Evolutionary conservation across 2,888 invertebrate species (phyloP), one percentile per base, ranked within the genome.

Genomic region (Caenorhabditis sp.): DNA sequence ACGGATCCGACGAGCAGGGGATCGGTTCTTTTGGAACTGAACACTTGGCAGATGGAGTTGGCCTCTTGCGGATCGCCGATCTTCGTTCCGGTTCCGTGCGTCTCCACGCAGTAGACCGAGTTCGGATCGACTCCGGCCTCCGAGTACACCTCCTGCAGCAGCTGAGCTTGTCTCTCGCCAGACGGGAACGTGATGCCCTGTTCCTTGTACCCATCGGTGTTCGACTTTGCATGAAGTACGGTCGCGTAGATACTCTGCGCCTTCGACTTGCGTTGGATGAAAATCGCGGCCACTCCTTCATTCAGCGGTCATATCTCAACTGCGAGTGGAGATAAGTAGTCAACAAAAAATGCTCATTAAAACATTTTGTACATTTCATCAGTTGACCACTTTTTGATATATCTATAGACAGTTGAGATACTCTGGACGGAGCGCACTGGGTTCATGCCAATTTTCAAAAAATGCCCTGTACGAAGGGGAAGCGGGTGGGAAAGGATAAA

Each of bases 1-100:
- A 97, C 95, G 0, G 97, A 96, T 17, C 98, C 98, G 87, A 99
- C 93, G 45, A 96, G 90, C 48, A 99, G 92, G 6, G 97, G 95
- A 24, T 78, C 73, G n/a, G 39, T 50, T 50, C 95, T 92, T 79
- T 93, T 93, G 89, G 93, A 93, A 91, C 95, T 96, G 91, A 96
- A 95, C 75, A 95, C 92, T 80, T 95, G 94, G 0, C 94, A 94
- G 83, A 99, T 95, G 0, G 96, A 94, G 90, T 96, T 96, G 2
- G 96, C 93, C 91, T 99, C 99, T 89, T 97, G 95, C 0, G 97
- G 97, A 91, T 99, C 99, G n/a, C 98, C 96, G 43, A 93, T 94
- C 92, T 96, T 96, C 9, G 98, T 99, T 72, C 98, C 99, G 20
- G 98, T 99, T 63, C 98, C 98, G 90, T 99, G 99, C 58, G 97